phyloP scores from a whole-genome alignment of 2,888 invertebrate genomes.

The Venusia cambrica region DNA sequence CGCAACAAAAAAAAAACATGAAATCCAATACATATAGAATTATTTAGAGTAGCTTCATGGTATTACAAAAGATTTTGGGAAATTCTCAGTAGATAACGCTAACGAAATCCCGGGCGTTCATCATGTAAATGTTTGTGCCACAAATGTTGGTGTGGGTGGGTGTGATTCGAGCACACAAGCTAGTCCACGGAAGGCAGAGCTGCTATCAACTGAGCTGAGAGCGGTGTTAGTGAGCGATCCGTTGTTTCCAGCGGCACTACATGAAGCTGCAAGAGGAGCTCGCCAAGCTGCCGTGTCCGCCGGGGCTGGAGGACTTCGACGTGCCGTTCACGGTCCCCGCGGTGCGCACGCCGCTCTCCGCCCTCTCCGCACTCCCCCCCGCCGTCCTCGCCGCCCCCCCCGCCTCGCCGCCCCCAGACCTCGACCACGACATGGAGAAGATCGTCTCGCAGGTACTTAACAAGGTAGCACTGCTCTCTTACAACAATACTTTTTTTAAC shows the following conservation, averaged over 20 bases:
- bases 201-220: no score
- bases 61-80: no score
- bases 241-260: conserved; percentile 84
- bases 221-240: no score
- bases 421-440: conserved; percentile 89
- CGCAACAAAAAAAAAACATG: no score
- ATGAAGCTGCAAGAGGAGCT: conserved; percentile 93
- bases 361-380: conserved; percentile 28
- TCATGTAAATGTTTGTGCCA: no score
- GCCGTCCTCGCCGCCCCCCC: conserved; percentile 23
- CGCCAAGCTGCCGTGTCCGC: conserved; percentile 89
- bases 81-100: no score
- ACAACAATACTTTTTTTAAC: not conserved
- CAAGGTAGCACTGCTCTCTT: conserved; percentile 8
- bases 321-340: conserved; percentile 77
- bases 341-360: conserved; percentile 44
- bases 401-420: conserved; percentile 51
- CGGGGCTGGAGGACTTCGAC: conserved; percentile 86
- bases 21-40: no score
- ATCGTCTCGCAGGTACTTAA: conserved; percentile 83
- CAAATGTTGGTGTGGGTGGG: no score
- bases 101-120: no score
- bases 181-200: no score
- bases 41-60: no score
- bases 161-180: no score